Conservation (phyloP, 1,140 invertebrate species). For the Linepithema humile region DNA sequence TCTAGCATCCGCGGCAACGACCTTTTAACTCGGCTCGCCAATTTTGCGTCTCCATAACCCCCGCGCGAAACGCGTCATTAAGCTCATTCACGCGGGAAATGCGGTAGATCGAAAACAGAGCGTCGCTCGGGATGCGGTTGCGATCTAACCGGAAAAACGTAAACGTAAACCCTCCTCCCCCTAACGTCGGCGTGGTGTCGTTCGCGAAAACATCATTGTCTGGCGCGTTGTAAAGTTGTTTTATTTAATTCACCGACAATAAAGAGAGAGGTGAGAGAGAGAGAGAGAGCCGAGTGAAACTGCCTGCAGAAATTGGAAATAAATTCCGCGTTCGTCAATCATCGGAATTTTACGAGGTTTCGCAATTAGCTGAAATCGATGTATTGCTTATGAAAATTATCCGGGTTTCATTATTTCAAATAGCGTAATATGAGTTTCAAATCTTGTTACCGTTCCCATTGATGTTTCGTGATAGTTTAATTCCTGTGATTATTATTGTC, state of each 20-base stretch:
- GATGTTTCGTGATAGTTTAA: constrained; percentile 37
- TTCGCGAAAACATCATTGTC: neutral
- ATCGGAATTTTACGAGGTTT: neutral
- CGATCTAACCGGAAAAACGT: constrained; percentile 56
- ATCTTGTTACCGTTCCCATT: constrained; percentile 32
- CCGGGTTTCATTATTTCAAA: neutral
- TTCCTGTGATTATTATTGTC: constrained; percentile 23
- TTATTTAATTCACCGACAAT: neutral
- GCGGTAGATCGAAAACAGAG: constrained; percentile 64
- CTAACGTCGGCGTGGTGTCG: neutral
- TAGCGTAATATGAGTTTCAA: neutral
- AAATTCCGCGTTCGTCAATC: neutral
- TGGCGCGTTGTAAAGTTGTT: neutral
- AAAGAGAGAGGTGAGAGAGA: too few species aligned
- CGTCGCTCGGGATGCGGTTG: neutral
- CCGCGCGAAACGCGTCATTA: constrained; percentile 68
- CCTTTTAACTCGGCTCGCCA: constrained; percentile 73
- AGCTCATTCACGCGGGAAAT: constrained; percentile 70
- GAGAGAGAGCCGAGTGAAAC: neutral
- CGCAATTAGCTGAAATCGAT: neutral
- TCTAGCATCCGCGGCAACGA: constrained; percentile 68
- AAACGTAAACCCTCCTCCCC: constrained; percentile 26
- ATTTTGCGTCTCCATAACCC: constrained; percentile 71
- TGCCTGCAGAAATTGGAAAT: neutral
- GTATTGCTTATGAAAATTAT: constrained; percentile 31